phyloP scores from a whole-genome alignment of 2,113 vertebrate genomes.

The Ceyx cyanopectus region DNA sequence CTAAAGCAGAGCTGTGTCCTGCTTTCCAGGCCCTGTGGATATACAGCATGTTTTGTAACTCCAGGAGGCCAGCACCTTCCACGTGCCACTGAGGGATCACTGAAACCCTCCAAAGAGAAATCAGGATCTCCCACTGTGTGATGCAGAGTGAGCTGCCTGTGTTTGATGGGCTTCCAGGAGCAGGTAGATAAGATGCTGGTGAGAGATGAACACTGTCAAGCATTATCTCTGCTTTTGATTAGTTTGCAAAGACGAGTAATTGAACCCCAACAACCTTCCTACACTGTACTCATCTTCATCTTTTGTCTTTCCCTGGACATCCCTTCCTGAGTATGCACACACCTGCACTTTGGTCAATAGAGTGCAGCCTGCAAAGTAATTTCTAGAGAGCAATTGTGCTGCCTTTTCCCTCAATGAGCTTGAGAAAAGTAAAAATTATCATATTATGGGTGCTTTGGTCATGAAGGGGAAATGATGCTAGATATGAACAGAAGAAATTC shows the following conservation, averaged over 20 bases:
- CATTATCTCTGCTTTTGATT: background rate
- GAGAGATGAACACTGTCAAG: background rate
- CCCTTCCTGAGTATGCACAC: conserved; percentile 8
- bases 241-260: conserved; percentile 11
- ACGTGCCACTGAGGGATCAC: accelerated
- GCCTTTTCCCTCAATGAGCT: conserved; percentile 66
- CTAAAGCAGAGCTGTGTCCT: background rate
- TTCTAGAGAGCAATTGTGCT: conserved; percentile 61
- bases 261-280: background rate
- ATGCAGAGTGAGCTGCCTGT: background rate
- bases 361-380: conserved; percentile 43
- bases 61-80: background rate
- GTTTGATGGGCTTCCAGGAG: background rate
- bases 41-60: background rate
- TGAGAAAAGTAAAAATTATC: conserved; percentile 77
- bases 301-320: conserved; percentile 18
- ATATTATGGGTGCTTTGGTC: conserved; percentile 73
- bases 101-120: background rate
- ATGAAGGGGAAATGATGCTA: conserved; percentile 76
- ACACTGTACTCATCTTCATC: background rate
- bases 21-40: background rate
- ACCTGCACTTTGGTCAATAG: conserved; percentile 53
- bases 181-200: background rate
- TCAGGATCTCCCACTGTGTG: accelerated
- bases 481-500: conserved; percentile 65